phyloP scores from a whole-genome alignment of 1,140 invertebrate genomes.

The Potamilus streckersoni region DNA sequence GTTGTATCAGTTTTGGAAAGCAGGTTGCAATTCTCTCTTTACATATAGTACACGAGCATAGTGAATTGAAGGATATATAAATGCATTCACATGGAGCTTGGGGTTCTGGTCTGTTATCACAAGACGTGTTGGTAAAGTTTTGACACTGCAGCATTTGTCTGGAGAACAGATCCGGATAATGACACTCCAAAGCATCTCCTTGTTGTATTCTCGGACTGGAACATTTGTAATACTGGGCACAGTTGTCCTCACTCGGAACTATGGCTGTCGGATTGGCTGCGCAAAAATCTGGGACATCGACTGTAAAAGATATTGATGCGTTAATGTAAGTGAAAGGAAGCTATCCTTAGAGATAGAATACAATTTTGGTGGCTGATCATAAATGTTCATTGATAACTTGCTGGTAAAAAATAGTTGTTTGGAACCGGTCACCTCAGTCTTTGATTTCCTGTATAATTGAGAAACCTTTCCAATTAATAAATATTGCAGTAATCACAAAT shows the following conservation, averaged over 20 bases:
- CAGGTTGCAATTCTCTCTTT: no score
- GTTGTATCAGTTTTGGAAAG: no score
- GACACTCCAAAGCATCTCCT: slow-evolving; percentile 30
- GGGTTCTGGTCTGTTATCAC: slow-evolving; percentile 42
- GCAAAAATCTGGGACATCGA: slow-evolving; percentile 31
- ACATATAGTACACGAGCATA: no score
- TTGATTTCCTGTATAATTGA: neutral
- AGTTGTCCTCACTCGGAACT: slow-evolving; percentile 39
- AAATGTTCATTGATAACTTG: neutral
- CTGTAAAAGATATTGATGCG: slow-evolving; percentile 14
- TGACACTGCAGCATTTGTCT: slow-evolving; percentile 36
- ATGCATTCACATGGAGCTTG: slow-evolving; percentile 45
- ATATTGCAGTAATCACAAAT: neutral
- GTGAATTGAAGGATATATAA: no score
- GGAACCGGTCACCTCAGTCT: neutral
- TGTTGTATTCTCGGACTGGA: slow-evolving; percentile 3
- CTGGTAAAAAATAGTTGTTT: slow-evolving; percentile 2
- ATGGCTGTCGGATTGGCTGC: slow-evolving; percentile 26
- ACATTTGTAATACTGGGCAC: slow-evolving; percentile 56
- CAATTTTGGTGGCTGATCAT: no score
- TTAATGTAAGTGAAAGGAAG: neutral
- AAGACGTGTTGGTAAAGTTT: slow-evolving; percentile 34
- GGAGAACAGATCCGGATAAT: slow-evolving; percentile 46
- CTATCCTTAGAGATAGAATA: no score
- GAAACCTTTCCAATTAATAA: neutral